Conservation (phyloP, 2,113 vertebrate genomes). For the Hippoglossus stenolepis region DNA sequence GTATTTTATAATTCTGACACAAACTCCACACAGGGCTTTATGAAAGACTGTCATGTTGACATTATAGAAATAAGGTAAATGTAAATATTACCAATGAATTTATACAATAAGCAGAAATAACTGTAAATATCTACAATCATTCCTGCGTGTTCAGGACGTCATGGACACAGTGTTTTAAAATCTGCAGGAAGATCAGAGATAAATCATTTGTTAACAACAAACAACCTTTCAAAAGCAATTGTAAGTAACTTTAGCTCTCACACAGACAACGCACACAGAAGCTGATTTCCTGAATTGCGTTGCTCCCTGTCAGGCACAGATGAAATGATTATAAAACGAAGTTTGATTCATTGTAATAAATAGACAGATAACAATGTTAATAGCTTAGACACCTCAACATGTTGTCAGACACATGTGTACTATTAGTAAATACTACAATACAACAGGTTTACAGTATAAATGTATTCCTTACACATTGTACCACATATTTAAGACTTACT, state of each 20-base stretch:
- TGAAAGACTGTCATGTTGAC: no score
- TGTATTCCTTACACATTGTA: no score
- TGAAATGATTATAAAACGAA: not conserved
- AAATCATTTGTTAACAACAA: not conserved
- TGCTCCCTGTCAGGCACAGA: no score
- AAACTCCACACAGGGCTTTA: not conserved
- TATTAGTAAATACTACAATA: no score
- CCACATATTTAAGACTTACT: not conserved
- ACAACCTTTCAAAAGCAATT: not conserved
- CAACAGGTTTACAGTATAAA: no score
- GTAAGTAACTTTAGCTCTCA: no score
- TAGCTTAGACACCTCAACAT: no score
- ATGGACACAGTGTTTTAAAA: not conserved
- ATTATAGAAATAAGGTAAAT: no score
- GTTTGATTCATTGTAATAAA: not conserved
- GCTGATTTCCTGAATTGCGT: no score
- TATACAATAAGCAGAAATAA: not conserved
- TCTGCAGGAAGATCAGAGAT: not conserved
- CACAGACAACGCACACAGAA: no score
- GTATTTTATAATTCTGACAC: not conserved
- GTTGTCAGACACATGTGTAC: no score
- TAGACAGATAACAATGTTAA: not conserved
- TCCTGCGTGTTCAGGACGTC: not conserved
- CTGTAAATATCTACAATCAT: not conserved
- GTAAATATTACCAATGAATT: not conserved